These are phyloP conservation scores for Macrostomum lignano DNA, from an alignment of 1,140 invertebrate species.

Conservation along the genomic window DNA sequence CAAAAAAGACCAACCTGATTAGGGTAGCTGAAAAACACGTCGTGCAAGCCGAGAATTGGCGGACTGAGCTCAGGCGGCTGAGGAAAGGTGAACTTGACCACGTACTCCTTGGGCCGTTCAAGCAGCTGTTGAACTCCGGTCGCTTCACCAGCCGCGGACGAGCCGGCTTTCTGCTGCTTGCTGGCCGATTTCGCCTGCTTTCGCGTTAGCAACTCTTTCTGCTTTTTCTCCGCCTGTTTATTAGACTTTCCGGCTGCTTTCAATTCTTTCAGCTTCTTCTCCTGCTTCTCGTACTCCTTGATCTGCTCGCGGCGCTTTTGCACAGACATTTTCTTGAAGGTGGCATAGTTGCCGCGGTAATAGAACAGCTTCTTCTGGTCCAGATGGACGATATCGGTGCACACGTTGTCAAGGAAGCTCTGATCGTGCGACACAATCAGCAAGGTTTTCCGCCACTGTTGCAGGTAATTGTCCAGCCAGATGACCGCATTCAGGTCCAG, in stretches of 20 bases:
- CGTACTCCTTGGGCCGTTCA: conserved; percentile 63
- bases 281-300: conserved; percentile 95
- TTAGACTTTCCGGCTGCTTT: conserved; percentile 78
- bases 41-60: conserved; percentile 63
- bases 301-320: conserved; percentile 74
- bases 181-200: conserved; percentile 54
- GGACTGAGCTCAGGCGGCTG: conserved; percentile 72
- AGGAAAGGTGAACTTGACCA: conserved; percentile 85
- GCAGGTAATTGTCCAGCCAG: conserved; percentile 91
- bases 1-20: no score
- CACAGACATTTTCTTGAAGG: conserved; percentile 89
- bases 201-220: conserved; percentile 61
- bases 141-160: no score
- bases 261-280: conserved; percentile 65
- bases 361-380: conserved; percentile 76
- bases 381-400: conserved; percentile 88
- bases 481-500: conserved; percentile 89
- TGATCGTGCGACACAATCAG: conserved; percentile 94
- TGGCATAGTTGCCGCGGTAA: conserved; percentile 74
- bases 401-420: conserved; percentile 92
- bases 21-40: conserved; percentile 29
- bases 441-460: conserved; percentile 86
- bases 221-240: conserved; percentile 58
- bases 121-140: no score
- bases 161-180: conserved; percentile 13